Evolutionary conservation across 2,888 invertebrate species (phyloP).

Genomic region (Stenotaenia linearis): DNA sequence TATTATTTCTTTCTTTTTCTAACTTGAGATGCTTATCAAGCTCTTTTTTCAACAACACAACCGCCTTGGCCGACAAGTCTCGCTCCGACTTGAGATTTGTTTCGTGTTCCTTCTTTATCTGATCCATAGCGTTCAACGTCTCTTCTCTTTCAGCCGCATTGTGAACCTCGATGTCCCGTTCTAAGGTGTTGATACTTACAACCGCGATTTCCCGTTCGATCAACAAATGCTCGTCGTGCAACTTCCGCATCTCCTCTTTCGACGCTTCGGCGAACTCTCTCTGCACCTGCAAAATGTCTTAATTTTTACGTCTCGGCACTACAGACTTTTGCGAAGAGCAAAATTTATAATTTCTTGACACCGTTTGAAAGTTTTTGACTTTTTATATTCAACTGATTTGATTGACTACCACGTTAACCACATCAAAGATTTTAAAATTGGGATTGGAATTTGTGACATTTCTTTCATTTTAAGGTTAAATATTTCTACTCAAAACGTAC

Average conservation of each 20-base stretch:
- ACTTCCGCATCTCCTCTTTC: background rate
- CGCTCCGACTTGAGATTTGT: background rate
- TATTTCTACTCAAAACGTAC: no score
- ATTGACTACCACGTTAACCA: no score
- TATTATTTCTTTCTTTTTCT: background rate
- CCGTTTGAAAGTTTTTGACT: no score
- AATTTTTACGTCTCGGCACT: no score
- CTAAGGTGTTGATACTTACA: background rate
- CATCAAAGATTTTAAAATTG: no score
- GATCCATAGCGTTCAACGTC: background rate
- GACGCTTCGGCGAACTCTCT: background rate
- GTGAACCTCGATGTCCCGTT: background rate
- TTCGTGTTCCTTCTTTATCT: background rate
- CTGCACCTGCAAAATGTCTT: no score
- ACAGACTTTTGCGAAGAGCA: no score
- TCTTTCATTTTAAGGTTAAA: no score
- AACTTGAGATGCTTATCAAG: background rate
- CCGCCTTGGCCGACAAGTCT: background rate
- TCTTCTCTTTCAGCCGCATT: background rate
- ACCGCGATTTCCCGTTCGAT: background rate
- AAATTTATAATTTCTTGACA: no score
- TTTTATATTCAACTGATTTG: no score
- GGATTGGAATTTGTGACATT: no score
- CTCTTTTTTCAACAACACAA: background rate
- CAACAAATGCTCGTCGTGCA: background rate